Evolutionary conservation across 2,888 invertebrate species (phyloP), one percentile per base, ranked within the genome.

Genomic region (Microchrysa polita): DNA sequence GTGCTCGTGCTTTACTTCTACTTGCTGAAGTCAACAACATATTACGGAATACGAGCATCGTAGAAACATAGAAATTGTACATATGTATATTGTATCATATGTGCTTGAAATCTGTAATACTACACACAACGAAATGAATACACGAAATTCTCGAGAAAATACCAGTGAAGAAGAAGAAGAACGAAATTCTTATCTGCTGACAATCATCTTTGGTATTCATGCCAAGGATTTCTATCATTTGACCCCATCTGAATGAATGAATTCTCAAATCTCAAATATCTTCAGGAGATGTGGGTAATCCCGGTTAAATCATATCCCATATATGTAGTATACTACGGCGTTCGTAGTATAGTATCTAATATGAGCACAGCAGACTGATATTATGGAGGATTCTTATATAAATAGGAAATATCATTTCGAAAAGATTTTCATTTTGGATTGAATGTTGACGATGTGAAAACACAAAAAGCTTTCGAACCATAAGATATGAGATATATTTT

Each of bases 161-260:
- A 1, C 14, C 14, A 55, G 16, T n/a, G 53, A 53, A 53, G 5
- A 16, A 12, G 22, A 55, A n/a, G 20, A 44, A 44, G 20, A 20
- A 65, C n/a, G 22, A 18, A 16, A 42, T 42, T 40, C 48, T 65
- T 65, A 65, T 65, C 65, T 65, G 16, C 22, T 27, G 65, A 65
- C 65, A 65, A 65, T 65, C 65, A 65, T 65, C 65, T 65, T 34
- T 65, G 65, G 65, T 65, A 65, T 65, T 65, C 65, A 65, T 65
- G 65, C 65, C 65, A 44, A 20, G 65, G 65, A 65, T 65, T 65
- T 65, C 44, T 65, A 65, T 65, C 65, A 48, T 65, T 16, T 65
- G 65, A 65, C 65, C 65, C 65, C 65, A 65, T 65, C 65, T 34
- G 65, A 42, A 44, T 18, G 65, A 65, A 65, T 65, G 65, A 65